These are phyloP conservation scores for Macropis europaea DNA, from an alignment of 2,888 invertebrate species.

Conservation along the genomic window DNA sequence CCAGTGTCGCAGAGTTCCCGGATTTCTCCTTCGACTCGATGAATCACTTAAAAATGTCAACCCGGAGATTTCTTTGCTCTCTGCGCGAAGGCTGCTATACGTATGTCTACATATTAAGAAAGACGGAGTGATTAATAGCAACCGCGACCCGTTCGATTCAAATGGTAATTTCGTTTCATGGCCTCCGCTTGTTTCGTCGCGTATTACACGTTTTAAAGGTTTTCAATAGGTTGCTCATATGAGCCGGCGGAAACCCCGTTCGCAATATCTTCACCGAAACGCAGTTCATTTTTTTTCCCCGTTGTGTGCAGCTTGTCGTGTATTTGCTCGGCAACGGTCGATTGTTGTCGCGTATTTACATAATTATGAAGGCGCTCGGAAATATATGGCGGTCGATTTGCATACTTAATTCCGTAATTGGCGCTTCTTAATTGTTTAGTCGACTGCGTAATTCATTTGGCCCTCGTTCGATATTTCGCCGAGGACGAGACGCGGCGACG, in stretches of 20 bases:
- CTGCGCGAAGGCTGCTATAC: too few relatives aligned
- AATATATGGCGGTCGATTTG: conserved; percentile 39
- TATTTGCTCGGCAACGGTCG: conserved; percentile 11
- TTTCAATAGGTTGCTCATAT: conserved; percentile 25
- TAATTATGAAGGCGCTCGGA: conserved; percentile 32
- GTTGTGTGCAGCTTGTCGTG: neutral
- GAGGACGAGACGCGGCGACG: neutral
- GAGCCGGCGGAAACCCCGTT: conserved; percentile 1
- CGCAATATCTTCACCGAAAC: conserved; percentile 30
- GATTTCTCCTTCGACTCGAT: too few relatives aligned
- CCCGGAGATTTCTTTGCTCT: too few relatives aligned
- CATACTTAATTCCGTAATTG: conserved; percentile 51
- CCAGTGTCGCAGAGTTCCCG: too few relatives aligned
- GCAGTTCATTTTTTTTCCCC: neutral
- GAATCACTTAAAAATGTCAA: too few relatives aligned
- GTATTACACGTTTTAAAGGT: conserved; percentile 27
- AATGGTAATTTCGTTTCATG: conserved; percentile 20
- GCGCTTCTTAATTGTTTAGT: conserved; percentile 48
- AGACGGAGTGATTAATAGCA: conserved; percentile 16
- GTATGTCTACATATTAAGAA: too few relatives aligned
- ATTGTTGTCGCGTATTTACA: conserved; percentile 44
- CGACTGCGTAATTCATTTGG: conserved; percentile 27
- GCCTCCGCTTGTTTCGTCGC: neutral
- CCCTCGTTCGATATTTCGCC: conserved; percentile 1
- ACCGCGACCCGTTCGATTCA: conserved; percentile 4